Evolutionary conservation across 2,113 vertebrate genomes (phyloP).

Genomic region (Emberiza fucata): DNA sequence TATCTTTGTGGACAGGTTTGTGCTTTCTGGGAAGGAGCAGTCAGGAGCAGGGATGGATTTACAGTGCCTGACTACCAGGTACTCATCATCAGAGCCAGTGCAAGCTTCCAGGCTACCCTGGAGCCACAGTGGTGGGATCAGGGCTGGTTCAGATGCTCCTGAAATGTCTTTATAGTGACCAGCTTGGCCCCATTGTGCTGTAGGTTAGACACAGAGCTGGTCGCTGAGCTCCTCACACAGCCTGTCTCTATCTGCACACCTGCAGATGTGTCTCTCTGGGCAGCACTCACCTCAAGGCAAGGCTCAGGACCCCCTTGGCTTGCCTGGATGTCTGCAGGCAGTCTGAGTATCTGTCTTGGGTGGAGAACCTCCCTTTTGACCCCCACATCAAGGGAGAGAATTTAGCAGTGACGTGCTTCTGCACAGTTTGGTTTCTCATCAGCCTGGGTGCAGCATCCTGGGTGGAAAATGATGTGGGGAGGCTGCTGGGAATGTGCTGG

Average conservation of each 20-base stretch:
- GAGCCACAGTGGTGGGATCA: not conserved
- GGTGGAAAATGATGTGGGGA: not conserved
- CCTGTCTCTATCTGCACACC: not conserved
- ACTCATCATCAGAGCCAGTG: not conserved
- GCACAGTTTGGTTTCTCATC: not conserved
- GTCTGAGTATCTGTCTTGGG: not conserved
- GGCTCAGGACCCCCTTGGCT: not conserved
- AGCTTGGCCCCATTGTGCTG: not conserved
- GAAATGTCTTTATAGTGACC: not conserved
- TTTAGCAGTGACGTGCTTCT: not conserved
- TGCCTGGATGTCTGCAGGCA: not conserved
- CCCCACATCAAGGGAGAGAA: not conserved
- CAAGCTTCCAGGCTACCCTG: not conserved
- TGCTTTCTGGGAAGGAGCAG: not conserved
- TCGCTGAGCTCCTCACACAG: not conserved
- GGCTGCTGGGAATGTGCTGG: accelerated
- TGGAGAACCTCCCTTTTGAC: not conserved
- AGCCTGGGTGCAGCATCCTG: accelerated
- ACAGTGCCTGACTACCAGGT: not conserved
- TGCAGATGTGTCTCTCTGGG: not conserved
- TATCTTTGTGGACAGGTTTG: not conserved
- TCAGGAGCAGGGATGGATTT: not conserved
- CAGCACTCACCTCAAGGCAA: not conserved
- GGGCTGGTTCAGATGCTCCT: not conserved
- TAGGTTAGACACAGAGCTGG: not conserved